These are phyloP conservation scores for Agrotis segetum DNA, from an alignment of 2,888 invertebrate species.

Conservation along the genomic window DNA sequence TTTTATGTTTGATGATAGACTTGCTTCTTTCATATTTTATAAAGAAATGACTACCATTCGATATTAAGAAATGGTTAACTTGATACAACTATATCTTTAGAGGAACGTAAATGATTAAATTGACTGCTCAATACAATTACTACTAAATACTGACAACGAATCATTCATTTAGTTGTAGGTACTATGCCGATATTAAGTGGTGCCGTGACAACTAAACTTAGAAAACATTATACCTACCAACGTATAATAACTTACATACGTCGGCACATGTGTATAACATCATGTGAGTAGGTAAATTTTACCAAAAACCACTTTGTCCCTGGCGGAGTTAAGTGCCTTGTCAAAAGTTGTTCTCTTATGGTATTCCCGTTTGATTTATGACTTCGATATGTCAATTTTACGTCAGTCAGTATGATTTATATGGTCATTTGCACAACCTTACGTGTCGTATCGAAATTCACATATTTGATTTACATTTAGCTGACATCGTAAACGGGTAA, in stretches of 20 bases:
- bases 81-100: no score
- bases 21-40: neutral
- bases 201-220: slow-evolving; percentile 8
- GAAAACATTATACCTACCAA: slow-evolving; percentile 21
- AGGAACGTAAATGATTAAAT: neutral
- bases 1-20: neutral
- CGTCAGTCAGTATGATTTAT: slow-evolving; percentile 88
- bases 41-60: neutral
- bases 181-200: neutral
- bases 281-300: slow-evolving; percentile 68
- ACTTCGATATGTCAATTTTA: slow-evolving; percentile 88
- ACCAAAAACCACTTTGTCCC: slow-evolving; percentile 81
- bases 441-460: slow-evolving; percentile 61
- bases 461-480: slow-evolving; percentile 49
- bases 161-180: slow-evolving; percentile 2
- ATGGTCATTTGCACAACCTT: slow-evolving; percentile 82
- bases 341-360: slow-evolving; percentile 88
- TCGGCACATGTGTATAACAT: slow-evolving; percentile 32
- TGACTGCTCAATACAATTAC: neutral
- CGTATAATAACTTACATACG: slow-evolving; percentile 18
- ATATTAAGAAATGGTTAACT: neutral
- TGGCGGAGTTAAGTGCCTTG: slow-evolving; percentile 84
- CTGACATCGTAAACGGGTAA: slow-evolving; percentile 30
- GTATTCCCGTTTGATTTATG: slow-evolving; percentile 88
- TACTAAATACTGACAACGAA: neutral